Conservation (phyloP, 2,888 invertebrate genomes). For the Aradus depressus region DNA sequence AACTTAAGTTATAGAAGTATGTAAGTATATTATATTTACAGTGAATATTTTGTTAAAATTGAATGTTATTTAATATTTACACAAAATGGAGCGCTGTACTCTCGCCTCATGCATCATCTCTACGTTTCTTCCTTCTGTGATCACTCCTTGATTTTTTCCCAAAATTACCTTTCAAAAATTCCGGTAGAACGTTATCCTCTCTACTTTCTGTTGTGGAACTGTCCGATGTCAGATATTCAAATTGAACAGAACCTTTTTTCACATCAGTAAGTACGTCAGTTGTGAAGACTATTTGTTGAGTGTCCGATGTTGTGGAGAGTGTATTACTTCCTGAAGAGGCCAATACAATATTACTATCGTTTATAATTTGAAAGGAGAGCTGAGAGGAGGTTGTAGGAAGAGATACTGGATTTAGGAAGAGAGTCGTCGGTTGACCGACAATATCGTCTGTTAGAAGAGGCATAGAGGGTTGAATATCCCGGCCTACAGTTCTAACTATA, state of each 20-base stretch:
- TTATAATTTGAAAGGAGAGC: constrained; percentile 3
- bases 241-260: too few species aligned
- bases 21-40: too few species aligned
- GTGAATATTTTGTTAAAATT: too few species aligned
- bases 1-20: too few species aligned
- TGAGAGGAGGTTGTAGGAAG: constrained; percentile 6
- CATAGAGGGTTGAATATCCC: constrained; percentile 7
- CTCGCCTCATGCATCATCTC: too few species aligned
- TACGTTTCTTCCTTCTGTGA: too few species aligned
- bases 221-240: too few species aligned
- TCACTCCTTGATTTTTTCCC: too few species aligned
- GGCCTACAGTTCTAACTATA: neutral
- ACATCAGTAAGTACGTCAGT: neutral
- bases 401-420: neutral
- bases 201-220: neutral
- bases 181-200: constrained; percentile 14
- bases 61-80: too few species aligned
- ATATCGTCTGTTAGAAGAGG: constrained; percentile 11
- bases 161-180: constrained; percentile 13
- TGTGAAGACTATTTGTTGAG: neutral
- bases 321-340: neutral
- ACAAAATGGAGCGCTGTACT: too few species aligned
- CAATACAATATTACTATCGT: constrained; percentile 1
- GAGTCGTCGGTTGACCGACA: neutral
- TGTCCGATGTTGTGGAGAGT: too few species aligned